Conservation (phyloP, 37 sponge, comb jelly and placozoan genomes). For the Eunapius fragilis region DNA sequence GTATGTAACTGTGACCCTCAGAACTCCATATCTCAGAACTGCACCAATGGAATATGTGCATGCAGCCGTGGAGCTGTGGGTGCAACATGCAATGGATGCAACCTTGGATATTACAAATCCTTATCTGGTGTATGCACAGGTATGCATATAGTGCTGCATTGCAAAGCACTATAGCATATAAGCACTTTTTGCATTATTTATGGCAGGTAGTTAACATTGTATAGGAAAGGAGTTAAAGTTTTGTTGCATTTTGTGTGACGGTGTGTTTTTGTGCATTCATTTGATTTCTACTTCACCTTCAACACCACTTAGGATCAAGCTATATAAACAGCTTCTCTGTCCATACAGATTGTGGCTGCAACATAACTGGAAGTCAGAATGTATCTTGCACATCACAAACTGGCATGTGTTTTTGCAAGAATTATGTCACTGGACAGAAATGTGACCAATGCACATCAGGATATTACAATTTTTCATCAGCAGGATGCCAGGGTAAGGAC, state of each 20-base stretch:
- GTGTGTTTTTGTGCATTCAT: no score
- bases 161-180: neutral
- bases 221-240: no score
- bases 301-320: no score
- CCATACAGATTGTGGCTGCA: conserved; percentile 66
- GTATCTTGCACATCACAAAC: conserved; percentile 17
- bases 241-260: no score
- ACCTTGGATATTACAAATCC: conserved; percentile 53
- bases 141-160: conserved; percentile 1
- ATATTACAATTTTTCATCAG: conserved; percentile 31
- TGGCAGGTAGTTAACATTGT: no score
- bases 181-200: neutral
- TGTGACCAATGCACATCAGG: conserved; percentile 76
- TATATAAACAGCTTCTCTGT: no score
- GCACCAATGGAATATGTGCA: conserved; percentile 31
- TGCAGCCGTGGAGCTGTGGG: conserved; percentile 77
- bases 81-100: conserved; percentile 72
- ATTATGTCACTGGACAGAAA: conserved; percentile 70
- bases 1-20: conserved; percentile 84
- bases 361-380: conserved; percentile 22
- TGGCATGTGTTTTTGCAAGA: conserved; percentile 82
- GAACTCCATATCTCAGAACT: conserved; percentile 68
- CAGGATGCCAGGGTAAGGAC: conserved; percentile 64
- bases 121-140: conserved; percentile 59
- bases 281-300: no score